A percentile compares a stretch with the other conserved stretches of the same genome.
Evolutionary conservation across 30 jellyfish, hydroid and myxozoan genomes (phyloP).

Genomic region (Pelagia noctiluca): DNA sequence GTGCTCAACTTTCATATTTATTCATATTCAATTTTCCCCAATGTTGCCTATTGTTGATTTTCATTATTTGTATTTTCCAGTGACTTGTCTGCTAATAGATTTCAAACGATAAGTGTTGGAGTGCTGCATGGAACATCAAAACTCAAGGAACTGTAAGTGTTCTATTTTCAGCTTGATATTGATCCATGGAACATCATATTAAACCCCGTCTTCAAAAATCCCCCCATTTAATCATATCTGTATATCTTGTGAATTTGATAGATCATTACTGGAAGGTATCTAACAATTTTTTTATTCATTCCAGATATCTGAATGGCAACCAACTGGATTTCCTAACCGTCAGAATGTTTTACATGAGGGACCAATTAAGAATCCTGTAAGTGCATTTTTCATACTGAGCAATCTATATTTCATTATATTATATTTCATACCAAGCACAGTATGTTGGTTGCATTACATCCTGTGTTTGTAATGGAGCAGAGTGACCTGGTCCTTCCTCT

Average conservation of each 20-base stretch:
- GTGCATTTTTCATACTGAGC: constrained; percentile 10
- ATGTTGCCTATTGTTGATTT: too few relatives aligned
- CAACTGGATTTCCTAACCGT: constrained; percentile 34
- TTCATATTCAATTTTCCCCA: neutral
- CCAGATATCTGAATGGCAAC: constrained; percentile 63
- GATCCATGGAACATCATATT: too few relatives aligned
- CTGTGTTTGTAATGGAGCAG: too few relatives aligned
- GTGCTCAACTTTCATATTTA: neutral
- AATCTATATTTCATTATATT: too few relatives aligned
- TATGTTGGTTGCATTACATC: too few relatives aligned
- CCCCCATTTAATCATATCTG: too few relatives aligned
- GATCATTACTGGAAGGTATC: too few relatives aligned
- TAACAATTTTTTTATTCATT: constrained; percentile 1
- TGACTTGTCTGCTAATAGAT: constrained; percentile 51
- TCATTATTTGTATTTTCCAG: constrained; percentile 7
- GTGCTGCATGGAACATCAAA: constrained; percentile 63
- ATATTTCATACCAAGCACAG: too few relatives aligned
- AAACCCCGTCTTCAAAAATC: too few relatives aligned
- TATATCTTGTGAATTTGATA: too few relatives aligned
- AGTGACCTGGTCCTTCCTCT: too few relatives aligned
- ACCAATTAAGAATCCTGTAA: constrained; percentile 57
- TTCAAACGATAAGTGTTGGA: constrained; percentile 59
- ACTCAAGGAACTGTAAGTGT: constrained; percentile 60
- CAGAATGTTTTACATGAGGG: constrained; percentile 47
- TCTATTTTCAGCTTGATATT: neutral